These are phyloP conservation scores for Strigamia transsilvanica DNA, from an alignment of 2,888 invertebrate genomes.

Conservation along the genomic window DNA sequence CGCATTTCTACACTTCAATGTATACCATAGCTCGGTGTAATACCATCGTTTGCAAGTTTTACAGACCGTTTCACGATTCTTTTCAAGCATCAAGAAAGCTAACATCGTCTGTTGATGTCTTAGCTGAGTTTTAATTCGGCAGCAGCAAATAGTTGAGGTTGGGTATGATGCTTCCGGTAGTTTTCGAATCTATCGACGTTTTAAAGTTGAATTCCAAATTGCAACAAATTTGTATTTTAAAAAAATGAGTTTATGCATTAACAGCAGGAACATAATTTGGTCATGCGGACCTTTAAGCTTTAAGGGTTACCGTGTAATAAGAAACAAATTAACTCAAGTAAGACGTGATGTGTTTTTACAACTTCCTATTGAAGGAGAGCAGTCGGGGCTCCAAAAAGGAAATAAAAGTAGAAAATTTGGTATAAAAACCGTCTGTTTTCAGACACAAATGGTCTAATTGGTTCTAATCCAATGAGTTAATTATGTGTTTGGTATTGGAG, in stretches of 20 bases:
- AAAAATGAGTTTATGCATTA: not conserved
- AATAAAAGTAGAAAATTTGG: too few species aligned
- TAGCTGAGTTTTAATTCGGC: not conserved
- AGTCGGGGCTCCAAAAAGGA: too few species aligned
- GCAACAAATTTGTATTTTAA: not conserved
- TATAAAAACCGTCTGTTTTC: too few species aligned
- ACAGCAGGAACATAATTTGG: not conserved
- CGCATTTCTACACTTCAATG: not conserved
- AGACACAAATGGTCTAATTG: too few species aligned
- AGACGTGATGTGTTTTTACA: constrained; percentile 6
- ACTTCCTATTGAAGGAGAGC: not conserved
- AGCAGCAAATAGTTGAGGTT: not conserved
- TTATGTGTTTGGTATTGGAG: too few species aligned
- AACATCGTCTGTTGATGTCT: not conserved
- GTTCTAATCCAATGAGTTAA: too few species aligned
- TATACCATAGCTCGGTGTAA: not conserved
- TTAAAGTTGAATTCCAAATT: not conserved
- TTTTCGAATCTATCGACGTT: constrained; percentile 1
- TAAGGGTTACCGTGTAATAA: not conserved
- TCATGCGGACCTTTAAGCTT: not conserved
- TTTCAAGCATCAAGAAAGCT: not conserved
- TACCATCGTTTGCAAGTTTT: constrained; percentile 7
- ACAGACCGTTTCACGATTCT: not conserved
- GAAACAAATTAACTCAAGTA: not conserved
- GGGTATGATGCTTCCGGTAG: not conserved